A percentile compares a stretch with the other conserved stretches of the same genome.
phyloP scores from a whole-genome alignment of 2,888 invertebrate species.

The Agrotis segetum region DNA sequence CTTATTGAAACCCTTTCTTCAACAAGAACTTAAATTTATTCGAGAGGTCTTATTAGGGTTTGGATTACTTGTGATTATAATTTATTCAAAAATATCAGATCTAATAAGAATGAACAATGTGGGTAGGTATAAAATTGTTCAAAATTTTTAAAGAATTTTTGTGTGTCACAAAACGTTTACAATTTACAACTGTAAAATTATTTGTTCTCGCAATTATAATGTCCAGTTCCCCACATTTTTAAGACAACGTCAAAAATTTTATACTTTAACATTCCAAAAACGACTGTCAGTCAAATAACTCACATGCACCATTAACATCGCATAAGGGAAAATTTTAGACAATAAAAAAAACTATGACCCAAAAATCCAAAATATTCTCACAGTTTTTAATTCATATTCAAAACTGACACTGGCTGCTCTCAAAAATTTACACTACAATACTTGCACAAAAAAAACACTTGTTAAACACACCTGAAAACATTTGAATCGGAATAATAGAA shows the following conservation, averaged over 20 bases:
- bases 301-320: slow-evolving; percentile 5
- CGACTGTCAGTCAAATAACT: slow-evolving; percentile 35
- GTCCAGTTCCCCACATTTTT: not conserved
- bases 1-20: slow-evolving; percentile 2
- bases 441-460: slow-evolving; percentile 58
- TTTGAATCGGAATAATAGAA: slow-evolving; percentile 64
- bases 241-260: not conserved
- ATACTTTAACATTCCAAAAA: not conserved
- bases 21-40: not conserved
- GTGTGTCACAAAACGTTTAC: not conserved
- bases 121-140: not conserved
- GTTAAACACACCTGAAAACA: slow-evolving; percentile 62
- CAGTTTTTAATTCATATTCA: slow-evolving; percentile 9
- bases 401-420: slow-evolving; percentile 8
- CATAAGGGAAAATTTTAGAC: not conserved
- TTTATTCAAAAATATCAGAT: not conserved
- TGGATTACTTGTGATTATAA: not conserved
- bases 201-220: slow-evolving; percentile 25
- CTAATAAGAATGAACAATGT: not conserved
- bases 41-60: not conserved
- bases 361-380: slow-evolving; percentile 39
- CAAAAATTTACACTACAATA: slow-evolving; percentile 43
- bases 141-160: not conserved
- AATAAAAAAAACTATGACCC: slow-evolving; percentile 28
- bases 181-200: not conserved